A percentile compares a stretch with the other conserved stretches of the same genome.
Conservation (phyloP, 2,888 invertebrate species). For the Lycaena phlaeas region DNA sequence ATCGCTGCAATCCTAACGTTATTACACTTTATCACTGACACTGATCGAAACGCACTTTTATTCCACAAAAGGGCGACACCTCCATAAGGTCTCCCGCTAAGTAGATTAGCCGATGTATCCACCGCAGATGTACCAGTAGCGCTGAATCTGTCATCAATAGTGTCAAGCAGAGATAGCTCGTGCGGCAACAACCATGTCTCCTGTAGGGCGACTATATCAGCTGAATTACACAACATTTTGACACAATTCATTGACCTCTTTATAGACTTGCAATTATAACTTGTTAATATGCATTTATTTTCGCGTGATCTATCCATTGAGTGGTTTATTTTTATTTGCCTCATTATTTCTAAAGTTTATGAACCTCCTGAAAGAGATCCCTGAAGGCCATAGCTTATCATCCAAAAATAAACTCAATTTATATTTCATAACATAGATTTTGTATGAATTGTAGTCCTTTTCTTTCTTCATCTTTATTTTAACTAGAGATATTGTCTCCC, state of each 20-base stretch:
- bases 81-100: constrained; percentile 12
- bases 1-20: constrained; percentile 5
- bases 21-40: constrained; percentile 12
- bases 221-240: constrained; percentile 9
- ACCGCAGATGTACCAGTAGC: constrained; percentile 8
- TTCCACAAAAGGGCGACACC: constrained; percentile 14
- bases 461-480: constrained; percentile 12
- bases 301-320: too few relatives aligned
- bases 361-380: constrained; percentile 18
- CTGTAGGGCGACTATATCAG: constrained; percentile 12
- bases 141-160: constrained; percentile 6
- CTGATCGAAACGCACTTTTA: constrained; percentile 9
- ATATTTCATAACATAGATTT: constrained; percentile 16
- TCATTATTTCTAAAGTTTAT: constrained; percentile 13
- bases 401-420: constrained; percentile 15
- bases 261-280: constrained; percentile 14
- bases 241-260: constrained; percentile 11
- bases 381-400: constrained; percentile 17
- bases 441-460: constrained; percentile 16
- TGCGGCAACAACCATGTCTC: constrained; percentile 13
- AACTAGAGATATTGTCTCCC: constrained; percentile 9
- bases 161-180: constrained; percentile 8
- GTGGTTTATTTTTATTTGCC: too few relatives aligned
- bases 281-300: constrained; percentile 10
- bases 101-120: constrained; percentile 10